These are phyloP conservation scores for Agrotis segetum DNA, from an alignment of 2,888 invertebrate genomes.

Conservation along the genomic window DNA sequence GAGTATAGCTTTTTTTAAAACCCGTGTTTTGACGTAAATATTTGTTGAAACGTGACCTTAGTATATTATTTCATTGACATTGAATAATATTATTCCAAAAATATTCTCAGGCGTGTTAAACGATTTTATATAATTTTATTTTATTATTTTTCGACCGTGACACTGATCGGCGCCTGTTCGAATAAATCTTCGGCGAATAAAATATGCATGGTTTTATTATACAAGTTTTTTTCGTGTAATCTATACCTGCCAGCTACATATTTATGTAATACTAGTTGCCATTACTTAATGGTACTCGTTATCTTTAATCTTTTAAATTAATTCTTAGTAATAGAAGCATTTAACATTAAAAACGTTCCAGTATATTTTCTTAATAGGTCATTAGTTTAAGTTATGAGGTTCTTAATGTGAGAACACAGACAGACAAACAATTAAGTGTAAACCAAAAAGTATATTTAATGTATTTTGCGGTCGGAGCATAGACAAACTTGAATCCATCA, in stretches of 20 bases:
- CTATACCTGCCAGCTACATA: background rate
- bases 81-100: constrained; percentile 7
- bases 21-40: background rate
- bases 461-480: constrained; percentile 33
- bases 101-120: background rate
- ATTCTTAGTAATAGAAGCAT: constrained; percentile 5
- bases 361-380: constrained; percentile 29
- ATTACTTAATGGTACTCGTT: constrained; percentile 14
- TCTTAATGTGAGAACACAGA: constrained; percentile 27
- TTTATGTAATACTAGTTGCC: constrained; percentile 25
- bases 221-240: constrained; percentile 29
- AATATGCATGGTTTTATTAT: constrained; percentile 22
- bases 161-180: constrained; percentile 25
- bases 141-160: constrained; percentile 47
- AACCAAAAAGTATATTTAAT: constrained; percentile 24
- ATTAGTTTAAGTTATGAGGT: constrained; percentile 31
- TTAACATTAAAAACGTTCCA: background rate
- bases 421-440: constrained; percentile 17
- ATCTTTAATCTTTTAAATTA: constrained; percentile 23
- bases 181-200: constrained; percentile 41
- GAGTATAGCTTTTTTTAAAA: background rate
- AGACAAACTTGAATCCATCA: constrained; percentile 50
- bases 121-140: constrained; percentile 11
- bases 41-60: background rate
- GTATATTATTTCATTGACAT: constrained; percentile 9